Base-by-base conservation (phyloP, 2,797 vertebrate genomes). In the Thaleichthys pacificus region DNA sequence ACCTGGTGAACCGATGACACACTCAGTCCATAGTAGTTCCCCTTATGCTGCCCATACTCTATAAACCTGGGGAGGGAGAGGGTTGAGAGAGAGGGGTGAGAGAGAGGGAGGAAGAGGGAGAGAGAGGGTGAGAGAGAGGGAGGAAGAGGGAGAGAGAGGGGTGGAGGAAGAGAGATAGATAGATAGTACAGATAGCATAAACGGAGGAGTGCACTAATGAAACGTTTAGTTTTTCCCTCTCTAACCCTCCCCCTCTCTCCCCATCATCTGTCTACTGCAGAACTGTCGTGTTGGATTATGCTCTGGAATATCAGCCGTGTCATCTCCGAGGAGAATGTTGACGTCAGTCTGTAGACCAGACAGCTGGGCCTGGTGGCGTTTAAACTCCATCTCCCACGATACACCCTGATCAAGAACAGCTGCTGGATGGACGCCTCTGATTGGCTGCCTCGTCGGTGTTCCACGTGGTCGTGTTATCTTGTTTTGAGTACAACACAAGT, bases 11-110 rank as follows among this genome's bases (percentile, higher is more conserved):
- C 90, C 0, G 96, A 95, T 86, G 98, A 95, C 76, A 97, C 87
- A 78, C 94, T 95, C 21, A 92, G 95, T 38, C 96, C 96, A 4
- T 97, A 98, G 85, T 96, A 98, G 83, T 96, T 95, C 77, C 96
- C 95, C 78, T 87, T 92, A 79, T 96, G 94, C 79, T 91, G 88
- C 2, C 95, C 94, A 19, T 96, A 95, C 79, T 98, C 96, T 26
- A 98, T 91, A 89, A 98, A 96, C 91, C 97, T 98, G 78, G 4
- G 79, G 26, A 12, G 4, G 79, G 26, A 12, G 4, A 80, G 22
- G 42, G 78, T 42, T 19, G 14, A 3, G 79, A n/a, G 42, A 22
- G 80, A 30, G 62, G 65, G 66, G 32, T n/a, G 57, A 2, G 57
- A 3, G 67, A 8, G 49, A 21, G 5, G 21, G 49, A n/a, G 22